Evolutionary conservation across 2,113 vertebrate species (phyloP).

Genomic region (Hemichromis elongatus): DNA sequence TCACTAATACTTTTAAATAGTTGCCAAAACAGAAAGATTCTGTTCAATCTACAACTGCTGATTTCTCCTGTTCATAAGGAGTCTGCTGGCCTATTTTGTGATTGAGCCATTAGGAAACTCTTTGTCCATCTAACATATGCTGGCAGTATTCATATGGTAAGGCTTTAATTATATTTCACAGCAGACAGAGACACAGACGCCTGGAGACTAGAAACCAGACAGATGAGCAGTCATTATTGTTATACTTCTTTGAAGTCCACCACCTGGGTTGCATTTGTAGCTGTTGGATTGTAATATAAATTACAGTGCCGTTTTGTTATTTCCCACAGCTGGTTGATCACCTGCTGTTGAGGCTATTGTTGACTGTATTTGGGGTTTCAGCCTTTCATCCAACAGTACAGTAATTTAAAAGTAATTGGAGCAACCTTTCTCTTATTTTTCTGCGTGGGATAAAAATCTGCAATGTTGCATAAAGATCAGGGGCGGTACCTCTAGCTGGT

Average conservation of each 20-base stretch:
- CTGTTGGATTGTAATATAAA: neutral
- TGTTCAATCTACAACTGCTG: neutral
- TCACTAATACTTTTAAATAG: neutral
- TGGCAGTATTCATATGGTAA: neutral
- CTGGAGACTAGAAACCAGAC: neutral
- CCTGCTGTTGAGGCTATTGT: neutral
- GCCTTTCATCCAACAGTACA: neutral
- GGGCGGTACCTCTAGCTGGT: neutral
- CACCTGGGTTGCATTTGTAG: neutral
- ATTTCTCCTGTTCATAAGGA: neutral
- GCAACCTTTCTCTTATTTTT: neutral
- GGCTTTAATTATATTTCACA: neutral
- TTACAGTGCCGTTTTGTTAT: neutral
- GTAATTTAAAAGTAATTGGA: no score
- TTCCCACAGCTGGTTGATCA: neutral
- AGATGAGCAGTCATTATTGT: neutral
- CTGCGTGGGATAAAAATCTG: neutral
- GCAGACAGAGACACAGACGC: neutral
- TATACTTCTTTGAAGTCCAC: neutral
- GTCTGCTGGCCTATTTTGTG: neutral
- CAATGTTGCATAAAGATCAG: neutral
- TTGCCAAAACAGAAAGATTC: neutral
- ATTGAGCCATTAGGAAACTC: fast-evolving
- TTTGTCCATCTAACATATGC: neutral
- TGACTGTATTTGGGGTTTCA: neutral